phyloP scores from a whole-genome alignment of 2,888 invertebrate species.

The Chloroclysta siterata region DNA sequence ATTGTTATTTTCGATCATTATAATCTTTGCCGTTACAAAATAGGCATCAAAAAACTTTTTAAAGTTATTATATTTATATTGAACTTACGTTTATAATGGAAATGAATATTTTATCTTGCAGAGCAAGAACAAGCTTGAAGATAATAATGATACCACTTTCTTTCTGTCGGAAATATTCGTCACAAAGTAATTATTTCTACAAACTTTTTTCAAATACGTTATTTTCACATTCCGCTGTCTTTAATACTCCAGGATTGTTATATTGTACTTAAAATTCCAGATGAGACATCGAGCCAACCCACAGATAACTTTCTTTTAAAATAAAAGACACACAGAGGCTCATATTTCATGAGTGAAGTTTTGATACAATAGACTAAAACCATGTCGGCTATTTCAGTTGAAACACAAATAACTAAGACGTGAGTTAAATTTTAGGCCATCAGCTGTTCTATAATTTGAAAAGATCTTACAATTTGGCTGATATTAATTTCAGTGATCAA shows the following conservation, averaged over 20 bases:
- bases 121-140: too few species aligned
- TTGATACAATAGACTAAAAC: constrained; percentile 53
- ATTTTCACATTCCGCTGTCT: background rate
- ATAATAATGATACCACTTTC: too few species aligned
- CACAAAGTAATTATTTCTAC: too few species aligned
- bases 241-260: background rate
- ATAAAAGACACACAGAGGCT: constrained; percentile 44
- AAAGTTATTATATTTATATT: too few species aligned
- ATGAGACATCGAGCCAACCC: constrained; percentile 27
- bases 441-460: constrained; percentile 2
- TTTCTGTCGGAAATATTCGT: too few species aligned
- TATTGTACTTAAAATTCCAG: constrained; percentile 3
- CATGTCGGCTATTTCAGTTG: constrained; percentile 52
- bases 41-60: background rate
- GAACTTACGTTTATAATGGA: too few species aligned
- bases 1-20: constrained; percentile 23
- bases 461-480: too few species aligned
- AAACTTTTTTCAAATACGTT: too few species aligned
- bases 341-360: constrained; percentile 46
- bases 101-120: too few species aligned
- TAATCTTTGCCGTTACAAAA: constrained; percentile 8
- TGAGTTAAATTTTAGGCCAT: constrained; percentile 22
- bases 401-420: constrained; percentile 34
- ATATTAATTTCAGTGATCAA: too few species aligned
- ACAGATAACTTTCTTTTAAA: constrained; percentile 40